Evolutionary conservation across 2,113 vertebrate species (phyloP), one percentile per base, ranked within the genome.

Genomic region (Capreolus pygargus): DNA sequence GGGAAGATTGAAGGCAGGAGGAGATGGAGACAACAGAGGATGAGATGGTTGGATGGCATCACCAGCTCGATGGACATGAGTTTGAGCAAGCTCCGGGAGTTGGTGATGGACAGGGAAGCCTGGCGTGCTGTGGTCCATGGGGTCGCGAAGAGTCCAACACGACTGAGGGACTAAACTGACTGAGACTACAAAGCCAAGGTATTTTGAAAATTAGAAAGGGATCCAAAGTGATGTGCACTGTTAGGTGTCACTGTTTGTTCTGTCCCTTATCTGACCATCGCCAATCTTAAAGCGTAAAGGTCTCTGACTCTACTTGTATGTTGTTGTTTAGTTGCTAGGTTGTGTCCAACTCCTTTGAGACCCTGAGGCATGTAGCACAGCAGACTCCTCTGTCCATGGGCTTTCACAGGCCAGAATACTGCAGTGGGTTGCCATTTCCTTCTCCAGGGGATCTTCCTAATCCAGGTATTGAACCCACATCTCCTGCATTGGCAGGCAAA

Each of bases 121-220:
- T 74, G 67, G 36, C 5, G 0, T 70, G n/a, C 19, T 39, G 67
- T 2, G 12, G 67, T 74, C 19, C 67, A 39, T 25, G 36, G 19
- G 19, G 19, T 74, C 10, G 0, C 36, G 23, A 21, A 39, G 10
- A 39, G n/a, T 74, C 5, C 0, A 19, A 74, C 67, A 74, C 0
- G 10, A 74, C 5, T 39, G 36, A 74, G 67, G 0, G 19, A 39
- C 36, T 74, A 36, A 74, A 25, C 67, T 39, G 67, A 70, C 67
- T 39, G 67, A 95, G 54, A 88, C 43, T 78, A 52, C 57, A 54
- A 52, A 74, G 33, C 19, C 5, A 76, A 91, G 84, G 6, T 7
- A 64, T 82, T 90, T 94, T 16, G 87, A 52, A 50, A 91, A 83
- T 54, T 60, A 16, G 9, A 85, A 93, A 52, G 8, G 10, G 21